Evolutionary conservation across 2,888 invertebrate species (phyloP).

Genomic region (Mesochorus sp.): DNA sequence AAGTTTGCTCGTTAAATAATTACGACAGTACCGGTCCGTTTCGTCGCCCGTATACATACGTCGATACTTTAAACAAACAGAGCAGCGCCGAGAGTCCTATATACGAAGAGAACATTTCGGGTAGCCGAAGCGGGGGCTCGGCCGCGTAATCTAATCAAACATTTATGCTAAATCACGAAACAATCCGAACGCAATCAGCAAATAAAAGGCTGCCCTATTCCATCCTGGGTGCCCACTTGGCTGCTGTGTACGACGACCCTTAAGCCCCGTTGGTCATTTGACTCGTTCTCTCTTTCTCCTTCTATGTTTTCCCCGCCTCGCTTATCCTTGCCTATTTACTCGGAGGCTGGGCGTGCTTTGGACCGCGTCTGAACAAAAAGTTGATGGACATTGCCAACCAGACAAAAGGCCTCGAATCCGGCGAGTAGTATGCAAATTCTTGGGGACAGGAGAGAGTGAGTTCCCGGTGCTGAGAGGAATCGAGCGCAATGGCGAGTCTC

Average conservation of each 20-base stretch:
- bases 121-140: constrained; percentile 46
- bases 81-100: constrained; percentile 38
- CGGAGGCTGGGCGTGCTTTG: constrained; percentile 71
- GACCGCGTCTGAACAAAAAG: constrained; percentile 77
- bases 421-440: constrained; percentile 80
- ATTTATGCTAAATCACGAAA: constrained; percentile 83
- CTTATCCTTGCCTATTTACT: constrained; percentile 76
- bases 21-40: constrained; percentile 71
- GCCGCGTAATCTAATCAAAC: constrained; percentile 81
- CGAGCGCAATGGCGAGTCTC: constrained; percentile 45
- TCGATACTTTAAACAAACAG: constrained; percentile 73
- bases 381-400: constrained; percentile 81
- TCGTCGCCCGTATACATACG: constrained; percentile 68
- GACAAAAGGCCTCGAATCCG: constrained; percentile 78
- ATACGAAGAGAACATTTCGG: constrained; percentile 43
- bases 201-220: constrained; percentile 78
- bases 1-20: constrained; percentile 75
- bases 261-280: constrained; percentile 82
- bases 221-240: constrained; percentile 53
- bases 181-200: constrained; percentile 82
- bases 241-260: constrained; percentile 71
- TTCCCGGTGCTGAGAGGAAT: constrained; percentile 47
- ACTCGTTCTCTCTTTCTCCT: constrained; percentile 72
- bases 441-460: constrained; percentile 58
- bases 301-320: constrained; percentile 34